phyloP scores from a whole-genome alignment of 2,888 invertebrate genomes.

The Meiosimyza decipiens region DNA sequence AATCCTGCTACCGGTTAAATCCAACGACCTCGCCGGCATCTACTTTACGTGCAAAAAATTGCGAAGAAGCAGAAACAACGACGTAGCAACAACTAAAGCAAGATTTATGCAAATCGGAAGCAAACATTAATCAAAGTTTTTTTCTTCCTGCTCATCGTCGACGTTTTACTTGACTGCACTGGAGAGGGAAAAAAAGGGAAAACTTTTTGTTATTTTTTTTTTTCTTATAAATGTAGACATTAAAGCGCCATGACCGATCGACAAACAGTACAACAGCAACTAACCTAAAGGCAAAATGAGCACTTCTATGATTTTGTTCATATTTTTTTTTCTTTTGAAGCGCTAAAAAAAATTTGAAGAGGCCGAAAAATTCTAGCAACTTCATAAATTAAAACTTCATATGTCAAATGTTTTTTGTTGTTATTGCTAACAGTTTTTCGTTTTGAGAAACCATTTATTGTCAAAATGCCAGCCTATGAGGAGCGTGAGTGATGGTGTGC shows the following conservation, averaged over 20 bases:
- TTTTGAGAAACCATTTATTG: conserved; percentile 47
- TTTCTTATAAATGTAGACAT: conserved; percentile 12
- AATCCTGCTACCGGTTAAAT: neutral
- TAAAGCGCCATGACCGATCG: conserved; percentile 28
- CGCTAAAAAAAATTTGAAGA: neutral
- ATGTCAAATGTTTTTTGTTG: conserved; percentile 43
- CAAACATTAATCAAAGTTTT: conserved; percentile 63
- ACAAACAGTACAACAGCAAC: neutral
- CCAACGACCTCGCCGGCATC: neutral
- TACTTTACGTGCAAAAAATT: conserved; percentile 39
- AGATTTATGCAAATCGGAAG: conserved; percentile 66
- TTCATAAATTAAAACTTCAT: conserved; percentile 48
- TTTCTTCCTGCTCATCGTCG: conserved; percentile 1
- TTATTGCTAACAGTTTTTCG: conserved; percentile 17
- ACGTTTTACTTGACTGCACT: conserved; percentile 33
- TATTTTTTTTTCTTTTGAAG: too few species aligned
- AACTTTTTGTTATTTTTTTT: too few species aligned
- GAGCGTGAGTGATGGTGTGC: conserved; percentile 35
- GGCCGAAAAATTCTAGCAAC: conserved; percentile 30
- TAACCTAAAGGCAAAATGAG: neutral
- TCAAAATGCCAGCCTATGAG: conserved; percentile 41
- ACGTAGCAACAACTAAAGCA: conserved; percentile 52
- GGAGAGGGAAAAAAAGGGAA: neutral
- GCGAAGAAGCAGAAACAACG: conserved; percentile 29
- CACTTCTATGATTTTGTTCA: too few species aligned